Conservation (phyloP, 2,113 vertebrate species). For the Corythoichthys intestinalis region DNA sequence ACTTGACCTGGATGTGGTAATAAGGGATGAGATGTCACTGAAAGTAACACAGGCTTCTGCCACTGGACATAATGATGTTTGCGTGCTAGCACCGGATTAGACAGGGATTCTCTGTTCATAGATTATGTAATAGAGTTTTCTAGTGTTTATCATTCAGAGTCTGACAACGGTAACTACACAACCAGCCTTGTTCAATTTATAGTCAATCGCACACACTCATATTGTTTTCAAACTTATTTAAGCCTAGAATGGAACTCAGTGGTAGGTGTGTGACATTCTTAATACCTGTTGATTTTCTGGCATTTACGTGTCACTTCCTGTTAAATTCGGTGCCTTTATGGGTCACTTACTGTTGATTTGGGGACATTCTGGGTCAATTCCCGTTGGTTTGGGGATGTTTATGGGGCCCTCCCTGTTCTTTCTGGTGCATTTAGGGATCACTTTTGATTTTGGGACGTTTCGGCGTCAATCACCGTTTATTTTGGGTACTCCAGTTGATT, state of each 20-base stretch:
- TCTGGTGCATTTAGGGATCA: too few relatives aligned
- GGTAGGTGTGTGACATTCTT: too few relatives aligned
- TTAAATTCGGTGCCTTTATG: too few relatives aligned
- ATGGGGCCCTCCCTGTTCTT: too few relatives aligned
- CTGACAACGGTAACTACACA: constrained; percentile 32
- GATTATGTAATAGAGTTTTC: constrained; percentile 32
- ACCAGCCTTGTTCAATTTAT: background rate
- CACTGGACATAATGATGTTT: constrained; percentile 31
- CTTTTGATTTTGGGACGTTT: too few relatives aligned
- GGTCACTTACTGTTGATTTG: too few relatives aligned
- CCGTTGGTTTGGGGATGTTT: too few relatives aligned
- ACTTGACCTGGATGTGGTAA: constrained; percentile 40
- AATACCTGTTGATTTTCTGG: too few relatives aligned
- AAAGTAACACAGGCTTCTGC: constrained; percentile 30
- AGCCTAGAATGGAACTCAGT: background rate
- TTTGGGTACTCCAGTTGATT: too few relatives aligned
- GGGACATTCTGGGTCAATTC: too few relatives aligned
- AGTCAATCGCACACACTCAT: constrained; percentile 8
- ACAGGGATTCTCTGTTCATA: constrained; percentile 38
- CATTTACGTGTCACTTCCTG: too few relatives aligned
- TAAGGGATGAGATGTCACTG: constrained; percentile 35
- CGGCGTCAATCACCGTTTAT: too few relatives aligned
- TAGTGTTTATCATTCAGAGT: constrained; percentile 14
- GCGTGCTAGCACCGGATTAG: constrained; percentile 16
- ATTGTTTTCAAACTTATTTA: constrained; percentile 1